phyloP scores from a whole-genome alignment of 2,113 vertebrate genomes.

The Patagioenas fasciata region DNA sequence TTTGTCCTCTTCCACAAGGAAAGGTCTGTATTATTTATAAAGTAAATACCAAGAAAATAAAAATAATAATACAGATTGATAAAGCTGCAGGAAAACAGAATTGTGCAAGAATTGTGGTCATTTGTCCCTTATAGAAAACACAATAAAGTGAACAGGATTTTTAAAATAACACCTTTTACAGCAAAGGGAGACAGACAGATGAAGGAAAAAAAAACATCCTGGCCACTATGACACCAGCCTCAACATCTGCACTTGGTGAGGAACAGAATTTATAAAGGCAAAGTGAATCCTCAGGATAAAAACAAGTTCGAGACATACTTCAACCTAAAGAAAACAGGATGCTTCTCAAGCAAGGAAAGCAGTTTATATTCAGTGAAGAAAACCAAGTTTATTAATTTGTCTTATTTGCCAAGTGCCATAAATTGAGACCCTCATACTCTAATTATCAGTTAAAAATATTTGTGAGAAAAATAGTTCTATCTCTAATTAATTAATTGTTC shows the following conservation, averaged over 20 bases:
- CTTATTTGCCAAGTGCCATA: background rate
- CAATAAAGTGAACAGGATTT: fast-evolving
- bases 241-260: constrained; percentile 27
- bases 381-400: background rate
- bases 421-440: background rate
- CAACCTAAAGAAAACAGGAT: constrained; percentile 47
- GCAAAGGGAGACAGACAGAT: background rate
- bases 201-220: constrained; percentile 51
- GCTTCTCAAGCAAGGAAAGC: constrained; percentile 35
- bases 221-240: background rate
- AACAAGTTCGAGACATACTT: constrained; percentile 36
- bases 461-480: background rate
- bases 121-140: background rate
- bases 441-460: background rate
- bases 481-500: background rate
- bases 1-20: background rate
- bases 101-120: background rate
- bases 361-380: constrained; percentile 11
- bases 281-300: constrained; percentile 35
- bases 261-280: constrained; percentile 24
- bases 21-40: background rate
- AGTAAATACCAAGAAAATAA: background rate
- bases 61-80: background rate
- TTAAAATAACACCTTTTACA: background rate
- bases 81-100: background rate